Percentiles rank a stretch among this genome's conserved stretches.
Conservation (phyloP, 2,888 invertebrate species). For the Diplolepis rosae region DNA sequence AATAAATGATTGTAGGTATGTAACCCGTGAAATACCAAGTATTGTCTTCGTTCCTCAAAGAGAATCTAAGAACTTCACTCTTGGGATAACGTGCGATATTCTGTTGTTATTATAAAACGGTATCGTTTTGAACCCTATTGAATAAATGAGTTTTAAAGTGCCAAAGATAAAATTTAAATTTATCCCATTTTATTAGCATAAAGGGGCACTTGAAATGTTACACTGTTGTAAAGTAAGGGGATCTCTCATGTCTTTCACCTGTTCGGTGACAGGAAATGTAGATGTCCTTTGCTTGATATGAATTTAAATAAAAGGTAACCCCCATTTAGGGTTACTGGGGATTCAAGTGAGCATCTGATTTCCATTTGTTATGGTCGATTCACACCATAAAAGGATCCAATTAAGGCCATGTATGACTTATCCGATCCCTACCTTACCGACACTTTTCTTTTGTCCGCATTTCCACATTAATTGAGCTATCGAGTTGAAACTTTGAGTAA, state of each 20-base stretch:
- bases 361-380: not conserved
- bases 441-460: no score
- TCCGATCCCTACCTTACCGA: no score
- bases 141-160: conserved; percentile 60
- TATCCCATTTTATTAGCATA: conserved; percentile 56
- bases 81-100: not conserved
- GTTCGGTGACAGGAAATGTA: not conserved
- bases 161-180: conserved; percentile 55
- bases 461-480: no score
- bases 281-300: not conserved
- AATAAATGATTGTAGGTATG: conserved; percentile 11
- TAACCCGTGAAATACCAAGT: conserved; percentile 25
- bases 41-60: conserved; percentile 5
- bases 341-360: not conserved
- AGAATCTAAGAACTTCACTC: not conserved
- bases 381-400: no score
- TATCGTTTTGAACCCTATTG: conserved; percentile 57
- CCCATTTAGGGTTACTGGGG: not conserved
- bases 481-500: no score
- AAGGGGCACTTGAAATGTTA: conserved; percentile 39
- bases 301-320: not conserved
- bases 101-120: conserved; percentile 48
- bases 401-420: no score
- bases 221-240: not conserved
- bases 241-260: conserved; percentile 10